Conservation (phyloP, 2,888 invertebrate species). For the Nymphalis polychloros region DNA sequence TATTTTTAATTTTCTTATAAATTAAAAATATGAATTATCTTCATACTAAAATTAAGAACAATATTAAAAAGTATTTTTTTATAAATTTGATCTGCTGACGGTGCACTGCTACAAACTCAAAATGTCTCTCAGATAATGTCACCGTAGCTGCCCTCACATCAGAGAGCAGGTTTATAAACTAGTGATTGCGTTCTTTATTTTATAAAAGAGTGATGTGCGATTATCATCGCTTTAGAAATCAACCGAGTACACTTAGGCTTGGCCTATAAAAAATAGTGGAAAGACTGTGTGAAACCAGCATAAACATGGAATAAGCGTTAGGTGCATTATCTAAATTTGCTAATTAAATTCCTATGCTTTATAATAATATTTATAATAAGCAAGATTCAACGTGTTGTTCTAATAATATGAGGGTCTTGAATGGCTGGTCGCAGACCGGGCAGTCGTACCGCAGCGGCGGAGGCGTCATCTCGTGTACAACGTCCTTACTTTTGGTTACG, state of each 20-base stretch:
- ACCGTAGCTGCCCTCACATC: no score
- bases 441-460: slow-evolving; percentile 77
- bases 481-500: slow-evolving; percentile 37
- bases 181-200: no score
- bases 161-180: no score
- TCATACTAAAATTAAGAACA: no score
- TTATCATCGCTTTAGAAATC: no score
- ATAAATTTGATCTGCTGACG: no score
- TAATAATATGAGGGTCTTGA: slow-evolving; percentile 73
- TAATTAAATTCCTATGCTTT: neutral
- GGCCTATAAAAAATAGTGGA: neutral
- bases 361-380: slow-evolving; percentile 45
- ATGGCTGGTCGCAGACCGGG: slow-evolving; percentile 80
- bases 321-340: neutral
- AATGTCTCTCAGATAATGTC: no score
- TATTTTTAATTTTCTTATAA: neutral
- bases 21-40: no score
- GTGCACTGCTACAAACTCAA: no score
- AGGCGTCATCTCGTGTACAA: slow-evolving; percentile 54
- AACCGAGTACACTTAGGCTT: no score
- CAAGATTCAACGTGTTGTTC: slow-evolving; percentile 83
- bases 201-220: no score
- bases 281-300: neutral
- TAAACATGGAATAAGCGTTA: neutral
- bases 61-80: no score